Conservation (phyloP, 2,113 vertebrate genomes). For the Charadrius vociferus region DNA sequence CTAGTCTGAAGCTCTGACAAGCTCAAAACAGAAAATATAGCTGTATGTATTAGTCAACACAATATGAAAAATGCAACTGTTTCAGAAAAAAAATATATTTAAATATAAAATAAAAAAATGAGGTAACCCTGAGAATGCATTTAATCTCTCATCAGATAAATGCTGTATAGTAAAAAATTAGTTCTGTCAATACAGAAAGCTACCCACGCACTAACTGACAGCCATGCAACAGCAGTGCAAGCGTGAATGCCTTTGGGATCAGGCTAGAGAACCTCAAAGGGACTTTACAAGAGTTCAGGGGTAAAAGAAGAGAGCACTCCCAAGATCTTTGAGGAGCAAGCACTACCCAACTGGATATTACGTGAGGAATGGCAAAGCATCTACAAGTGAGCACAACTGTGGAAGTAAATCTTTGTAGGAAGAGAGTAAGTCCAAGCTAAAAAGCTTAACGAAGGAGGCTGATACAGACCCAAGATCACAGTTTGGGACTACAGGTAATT, state of each 20-base stretch:
- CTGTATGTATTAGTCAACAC: background rate
- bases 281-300: background rate
- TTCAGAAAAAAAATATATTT: background rate
- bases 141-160: background rate
- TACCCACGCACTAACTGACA: background rate
- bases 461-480: background rate
- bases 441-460: background rate
- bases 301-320: background rate
- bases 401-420: background rate
- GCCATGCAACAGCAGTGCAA: background rate
- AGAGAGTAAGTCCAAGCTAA: background rate
- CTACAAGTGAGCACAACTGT: background rate
- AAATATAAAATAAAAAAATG: background rate
- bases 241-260: background rate
- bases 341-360: background rate
- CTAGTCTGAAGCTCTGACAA: background rate
- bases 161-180: background rate
- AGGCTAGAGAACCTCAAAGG: background rate
- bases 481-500: background rate
- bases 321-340: background rate
- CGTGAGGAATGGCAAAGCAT: background rate
- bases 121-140: background rate
- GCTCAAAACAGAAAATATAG: background rate
- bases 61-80: background rate
- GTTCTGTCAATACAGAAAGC: background rate